A percentile compares a stretch with the other conserved stretches of the same genome.
Evolutionary conservation across 2,888 invertebrate species (phyloP).

Genomic region (Drosophila helvetica): DNA sequence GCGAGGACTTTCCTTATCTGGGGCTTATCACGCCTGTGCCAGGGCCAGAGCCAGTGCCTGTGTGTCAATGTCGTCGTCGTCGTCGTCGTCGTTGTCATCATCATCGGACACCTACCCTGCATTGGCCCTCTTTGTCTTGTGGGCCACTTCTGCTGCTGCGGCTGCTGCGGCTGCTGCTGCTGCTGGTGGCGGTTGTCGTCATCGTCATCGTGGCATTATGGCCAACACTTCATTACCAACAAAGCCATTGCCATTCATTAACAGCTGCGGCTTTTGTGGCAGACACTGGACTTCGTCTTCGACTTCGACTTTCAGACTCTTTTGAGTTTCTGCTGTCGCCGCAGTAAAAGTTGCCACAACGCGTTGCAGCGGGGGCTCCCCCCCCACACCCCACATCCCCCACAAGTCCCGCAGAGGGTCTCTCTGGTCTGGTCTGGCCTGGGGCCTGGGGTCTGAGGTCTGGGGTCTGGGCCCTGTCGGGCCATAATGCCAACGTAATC

Average conservation of each 20-base stretch:
- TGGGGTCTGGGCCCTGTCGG: not conserved
- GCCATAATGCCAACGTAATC: slow-evolving; percentile 68
- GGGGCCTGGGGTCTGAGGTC: no score
- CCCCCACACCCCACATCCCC: no score
- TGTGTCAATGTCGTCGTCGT: slow-evolving; percentile 57
- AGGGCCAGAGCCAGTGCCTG: no score
- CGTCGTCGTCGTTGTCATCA: slow-evolving; percentile 27
- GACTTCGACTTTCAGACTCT: slow-evolving; percentile 14
- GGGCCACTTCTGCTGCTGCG: not conserved
- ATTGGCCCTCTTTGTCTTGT: not conserved
- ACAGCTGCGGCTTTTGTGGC: slow-evolving; percentile 66
- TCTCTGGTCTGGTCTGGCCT: not conserved
- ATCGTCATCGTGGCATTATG: slow-evolving; percentile 61
- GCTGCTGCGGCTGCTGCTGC: not conserved
- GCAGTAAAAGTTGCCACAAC: slow-evolving; percentile 56
- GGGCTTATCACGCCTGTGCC: slow-evolving; percentile 60
- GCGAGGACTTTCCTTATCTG: slow-evolving; percentile 51
- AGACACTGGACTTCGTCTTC: slow-evolving; percentile 17
- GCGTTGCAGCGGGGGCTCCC: not conserved
- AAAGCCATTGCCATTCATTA: slow-evolving; percentile 75
- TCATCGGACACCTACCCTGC: slow-evolving; percentile 10
- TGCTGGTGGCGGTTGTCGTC: slow-evolving; percentile 36
- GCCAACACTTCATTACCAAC: slow-evolving; percentile 74
- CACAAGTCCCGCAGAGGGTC: slow-evolving; percentile 29
- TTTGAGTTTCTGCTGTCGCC: slow-evolving; percentile 58